Conservation (phyloP, 1,140 invertebrate genomes). For the Dinoponera quadriceps region DNA sequence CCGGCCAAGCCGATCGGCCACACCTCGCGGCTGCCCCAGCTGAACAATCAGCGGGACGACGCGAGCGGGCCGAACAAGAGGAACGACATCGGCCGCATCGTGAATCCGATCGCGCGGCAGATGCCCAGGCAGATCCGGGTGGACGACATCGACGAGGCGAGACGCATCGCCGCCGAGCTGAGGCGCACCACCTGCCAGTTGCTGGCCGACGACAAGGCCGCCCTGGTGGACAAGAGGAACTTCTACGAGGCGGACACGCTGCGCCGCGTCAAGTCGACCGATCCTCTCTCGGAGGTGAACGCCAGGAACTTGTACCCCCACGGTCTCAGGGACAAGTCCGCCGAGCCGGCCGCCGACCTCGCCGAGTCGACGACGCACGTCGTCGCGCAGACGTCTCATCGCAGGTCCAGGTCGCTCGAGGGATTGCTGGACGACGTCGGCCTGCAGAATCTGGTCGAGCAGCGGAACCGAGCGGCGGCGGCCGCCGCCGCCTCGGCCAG, state of each 20-base stretch:
- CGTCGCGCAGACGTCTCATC: constrained; percentile 75
- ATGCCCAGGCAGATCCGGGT: constrained; percentile 80
- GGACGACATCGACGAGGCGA: constrained; percentile 84
- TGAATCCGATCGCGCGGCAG: constrained; percentile 89
- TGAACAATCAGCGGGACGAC: constrained; percentile 90
- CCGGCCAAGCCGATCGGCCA: constrained; percentile 74
- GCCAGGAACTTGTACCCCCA: constrained; percentile 86
- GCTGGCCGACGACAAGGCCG: constrained; percentile 87
- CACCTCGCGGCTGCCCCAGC: constrained; percentile 81
- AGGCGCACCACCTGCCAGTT: constrained; percentile 89
- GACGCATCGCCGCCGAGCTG: constrained; percentile 88
- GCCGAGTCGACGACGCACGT: not conserved
- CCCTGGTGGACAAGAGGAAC: constrained; percentile 90
- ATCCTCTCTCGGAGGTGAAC: constrained; percentile 77
- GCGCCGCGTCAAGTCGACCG: constrained; percentile 86
- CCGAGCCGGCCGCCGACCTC: constrained; percentile 47
- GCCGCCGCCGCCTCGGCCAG: not conserved
- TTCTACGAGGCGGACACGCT: constrained; percentile 90
- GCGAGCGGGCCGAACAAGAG: constrained; percentile 87
- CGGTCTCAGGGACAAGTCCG: constrained; percentile 83
- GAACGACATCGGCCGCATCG: constrained; percentile 91
- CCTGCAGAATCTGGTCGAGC: constrained; percentile 80
- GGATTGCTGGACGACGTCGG: constrained; percentile 87
- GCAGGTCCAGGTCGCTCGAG: constrained; percentile 88
- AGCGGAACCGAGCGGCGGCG: constrained; percentile 69